These are phyloP conservation scores for Brachyalestes nurse DNA, from an alignment of 2,797 vertebrate genomes.

Conservation along the genomic window DNA sequence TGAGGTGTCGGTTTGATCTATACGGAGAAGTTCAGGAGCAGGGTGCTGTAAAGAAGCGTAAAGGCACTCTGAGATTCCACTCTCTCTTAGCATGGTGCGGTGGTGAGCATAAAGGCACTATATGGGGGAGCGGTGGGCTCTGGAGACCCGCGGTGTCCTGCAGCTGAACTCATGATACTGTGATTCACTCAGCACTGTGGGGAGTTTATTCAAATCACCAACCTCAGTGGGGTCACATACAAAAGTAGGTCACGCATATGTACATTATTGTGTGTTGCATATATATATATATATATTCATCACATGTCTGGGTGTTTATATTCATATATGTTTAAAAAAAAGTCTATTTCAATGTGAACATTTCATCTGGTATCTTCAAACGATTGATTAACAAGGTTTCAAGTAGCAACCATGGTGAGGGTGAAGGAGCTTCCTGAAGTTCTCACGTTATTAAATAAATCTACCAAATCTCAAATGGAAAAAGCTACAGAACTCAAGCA, in stretches of 20 bases:
- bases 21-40: not conserved
- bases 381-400: too few species aligned
- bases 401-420: too few species aligned
- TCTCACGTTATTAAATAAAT: too few species aligned
- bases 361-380: too few species aligned
- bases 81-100: not conserved
- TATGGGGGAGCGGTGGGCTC: not conserved
- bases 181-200: constrained; percentile 70
- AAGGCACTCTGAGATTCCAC: not conserved
- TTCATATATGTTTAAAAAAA: too few species aligned
- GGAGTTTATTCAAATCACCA: constrained; percentile 73
- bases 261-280: not conserved
- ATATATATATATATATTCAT: not conserved
- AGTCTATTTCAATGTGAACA: too few species aligned
- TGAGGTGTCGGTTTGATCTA: not conserved
- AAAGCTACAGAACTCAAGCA: too few species aligned
- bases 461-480: too few species aligned
- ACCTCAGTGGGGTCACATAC: not conserved
- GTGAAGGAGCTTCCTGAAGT: too few species aligned
- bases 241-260: not conserved
- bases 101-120: constrained; percentile 1
- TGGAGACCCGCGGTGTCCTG: constrained; percentile 61
- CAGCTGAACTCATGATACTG: constrained; percentile 75
- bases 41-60: not conserved
- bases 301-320: too few species aligned